Conservation (phyloP, 2,113 vertebrate genomes). For the Clarias macrocephalus region DNA sequence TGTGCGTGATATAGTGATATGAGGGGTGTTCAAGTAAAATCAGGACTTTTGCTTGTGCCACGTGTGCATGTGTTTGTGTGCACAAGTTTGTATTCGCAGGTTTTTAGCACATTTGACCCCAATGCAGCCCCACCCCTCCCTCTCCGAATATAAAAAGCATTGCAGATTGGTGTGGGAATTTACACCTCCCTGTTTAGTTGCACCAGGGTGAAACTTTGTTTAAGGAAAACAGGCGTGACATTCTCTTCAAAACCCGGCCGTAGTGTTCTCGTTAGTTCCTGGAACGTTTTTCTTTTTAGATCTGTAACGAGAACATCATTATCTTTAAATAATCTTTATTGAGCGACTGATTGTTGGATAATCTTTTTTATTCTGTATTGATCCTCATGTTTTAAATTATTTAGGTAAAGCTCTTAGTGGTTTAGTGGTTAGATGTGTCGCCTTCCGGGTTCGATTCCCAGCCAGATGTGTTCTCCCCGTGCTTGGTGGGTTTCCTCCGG, state of each 20-base stretch:
- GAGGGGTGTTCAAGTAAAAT: no score
- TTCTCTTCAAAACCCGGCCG: background rate
- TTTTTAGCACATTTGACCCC: background rate
- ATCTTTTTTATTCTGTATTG: no score
- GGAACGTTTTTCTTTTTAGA: background rate
- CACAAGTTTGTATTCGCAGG: no score
- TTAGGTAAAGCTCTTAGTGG: no score
- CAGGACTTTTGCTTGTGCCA: no score
- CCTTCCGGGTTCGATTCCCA: no score
- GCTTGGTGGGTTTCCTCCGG: no score
- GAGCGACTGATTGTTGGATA: no score
- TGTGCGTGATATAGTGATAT: background rate
- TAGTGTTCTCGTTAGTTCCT: background rate
- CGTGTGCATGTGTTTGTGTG: background rate
- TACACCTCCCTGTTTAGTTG: slow-evolving; percentile 1
- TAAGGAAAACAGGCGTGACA: background rate
- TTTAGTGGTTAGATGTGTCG: no score
- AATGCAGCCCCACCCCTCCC: background rate
- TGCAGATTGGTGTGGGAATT: background rate
- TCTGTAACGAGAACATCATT: background rate
- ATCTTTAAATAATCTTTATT: background rate
- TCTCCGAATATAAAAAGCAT: background rate
- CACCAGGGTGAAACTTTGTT: slow-evolving; percentile 2
- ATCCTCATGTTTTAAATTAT: no score
- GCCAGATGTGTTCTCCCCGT: no score